Evolutionary conservation across 2,797 vertebrate genomes (phyloP).

Genomic region (Chelon auratus): DNA sequence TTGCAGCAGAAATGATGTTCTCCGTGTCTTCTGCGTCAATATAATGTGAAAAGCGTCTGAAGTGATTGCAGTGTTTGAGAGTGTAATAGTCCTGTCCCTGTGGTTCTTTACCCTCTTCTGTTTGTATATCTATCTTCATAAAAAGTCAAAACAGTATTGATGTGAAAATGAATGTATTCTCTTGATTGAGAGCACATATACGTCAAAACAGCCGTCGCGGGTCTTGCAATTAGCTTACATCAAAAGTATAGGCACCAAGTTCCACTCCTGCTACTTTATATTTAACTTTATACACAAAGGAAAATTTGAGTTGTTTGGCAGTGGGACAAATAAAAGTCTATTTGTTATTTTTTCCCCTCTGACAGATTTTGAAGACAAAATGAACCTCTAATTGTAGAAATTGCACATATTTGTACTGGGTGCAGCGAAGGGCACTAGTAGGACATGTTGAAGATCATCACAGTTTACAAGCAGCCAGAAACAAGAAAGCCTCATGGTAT

Average conservation of each 20-base stretch:
- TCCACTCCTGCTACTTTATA: conserved; percentile 28
- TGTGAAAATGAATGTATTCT: conserved; percentile 3
- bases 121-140: neutral
- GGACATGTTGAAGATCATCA: no score
- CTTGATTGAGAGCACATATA: conserved; percentile 13
- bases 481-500: neutral
- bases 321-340: conserved; percentile 3
- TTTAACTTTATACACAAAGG: conserved; percentile 31
- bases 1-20: conserved; percentile 4
- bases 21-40: conserved; percentile 16
- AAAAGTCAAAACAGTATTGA: neutral
- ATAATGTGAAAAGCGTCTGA: conserved; percentile 9
- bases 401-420: neutral
- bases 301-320: conserved; percentile 2
- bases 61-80: conserved; percentile 26
- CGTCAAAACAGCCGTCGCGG: neutral
- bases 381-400: neutral
- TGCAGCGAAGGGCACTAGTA: neutral
- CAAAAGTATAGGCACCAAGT: conserved; percentile 37
- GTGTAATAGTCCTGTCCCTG: conserved; percentile 15
- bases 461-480: neutral
- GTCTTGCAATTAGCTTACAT: conserved; percentile 22
- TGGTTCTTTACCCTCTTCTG: neutral
- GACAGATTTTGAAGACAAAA: neutral
- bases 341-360: neutral